Base-by-base conservation (phyloP, 2,888 invertebrate genomes). In the Chymomyza caudatula region DNA sequence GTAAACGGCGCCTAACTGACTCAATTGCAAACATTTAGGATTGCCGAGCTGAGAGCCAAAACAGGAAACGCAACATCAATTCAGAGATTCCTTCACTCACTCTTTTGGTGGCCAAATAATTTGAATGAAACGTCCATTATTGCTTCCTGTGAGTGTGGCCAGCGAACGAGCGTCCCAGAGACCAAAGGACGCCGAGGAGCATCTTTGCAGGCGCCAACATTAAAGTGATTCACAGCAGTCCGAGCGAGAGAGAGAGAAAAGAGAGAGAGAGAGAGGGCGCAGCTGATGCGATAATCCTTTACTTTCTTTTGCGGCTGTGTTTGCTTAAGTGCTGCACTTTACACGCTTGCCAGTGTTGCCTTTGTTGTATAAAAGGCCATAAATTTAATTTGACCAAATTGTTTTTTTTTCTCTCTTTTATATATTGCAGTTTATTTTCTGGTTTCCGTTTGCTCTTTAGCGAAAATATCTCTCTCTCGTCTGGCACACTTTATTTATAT, bases 61-160 rank as follows among this genome's bases (percentile, higher is more conserved):
- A 84, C 82, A 86, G 86, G 81, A 82, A 76, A 64, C 70, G 71
- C 63, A 70, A 67, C 81, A 85, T 86, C 82, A 85, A 82, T 82
- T 80, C 86, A 64, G 73, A 78, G 73, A 63, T 77, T 54, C 71
- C 69, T 60, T 56, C 68, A 56, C 65, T 63, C 68, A 53, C 47
- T 37, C 56, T 61, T 59, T 54, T 69, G 65, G 60, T 71, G 71
- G 74, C 69, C 47, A 79, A 84, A 86, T 89, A 88, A 88, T 89
- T 89, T 89, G 88, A 88, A 89, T 88, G 88, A 88, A 89, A 89
- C 86, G 82, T 88, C 89, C 88, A 89, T 90, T 89, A 89, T 81
- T 86, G 85, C 81, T 87, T 90, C 88, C 88, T 78, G 77, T 64
- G 56, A 43, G 20, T 42, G 23, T 13, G 37, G 49, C 23, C 55